A percentile compares a stretch with the other conserved stretches of the same genome.
These are phyloP conservation scores for Chiloscyllium plagiosum DNA, from an alignment of 2,113 vertebrate species.

Conservation along the genomic window DNA sequence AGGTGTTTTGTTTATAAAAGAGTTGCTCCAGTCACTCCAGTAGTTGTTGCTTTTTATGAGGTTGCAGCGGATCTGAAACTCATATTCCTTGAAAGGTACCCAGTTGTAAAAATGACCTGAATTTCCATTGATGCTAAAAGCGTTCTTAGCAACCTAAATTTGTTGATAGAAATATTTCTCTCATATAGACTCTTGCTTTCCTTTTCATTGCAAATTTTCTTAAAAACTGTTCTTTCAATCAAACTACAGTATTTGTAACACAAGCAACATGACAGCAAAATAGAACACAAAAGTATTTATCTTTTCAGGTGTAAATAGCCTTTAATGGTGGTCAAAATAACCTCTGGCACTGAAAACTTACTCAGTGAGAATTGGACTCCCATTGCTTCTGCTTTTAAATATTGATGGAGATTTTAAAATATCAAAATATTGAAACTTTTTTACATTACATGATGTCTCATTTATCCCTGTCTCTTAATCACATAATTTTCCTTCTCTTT, in stretches of 20 bases:
- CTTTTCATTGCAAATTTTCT: not conserved
- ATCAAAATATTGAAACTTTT: no score
- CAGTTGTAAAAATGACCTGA: conserved; percentile 36
- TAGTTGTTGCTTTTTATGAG: conserved; percentile 36
- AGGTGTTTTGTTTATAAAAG: conserved; percentile 50
- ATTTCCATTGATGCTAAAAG: not conserved
- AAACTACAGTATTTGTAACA: not conserved
- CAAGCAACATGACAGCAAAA: not conserved
- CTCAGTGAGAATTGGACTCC: no score
- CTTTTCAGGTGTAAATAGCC: no score
- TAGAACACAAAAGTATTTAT: no score
- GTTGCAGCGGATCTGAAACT: conserved; percentile 57
- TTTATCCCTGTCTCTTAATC: no score
- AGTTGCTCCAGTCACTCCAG: conserved; percentile 58
- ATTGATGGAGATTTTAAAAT: no score
- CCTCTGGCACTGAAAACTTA: no score
- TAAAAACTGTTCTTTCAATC: not conserved
- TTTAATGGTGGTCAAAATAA: no score
- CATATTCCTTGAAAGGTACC: conserved; percentile 47
- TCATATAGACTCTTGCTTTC: no score
- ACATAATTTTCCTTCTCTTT: no score
- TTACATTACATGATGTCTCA: no score
- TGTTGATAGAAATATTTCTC: not conserved
- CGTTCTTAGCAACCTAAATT: not conserved
- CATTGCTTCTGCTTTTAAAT: no score